These are phyloP conservation scores for Drosophila lacteicornis DNA, from an alignment of 1,140 invertebrate genomes.

Conservation along the genomic window DNA sequence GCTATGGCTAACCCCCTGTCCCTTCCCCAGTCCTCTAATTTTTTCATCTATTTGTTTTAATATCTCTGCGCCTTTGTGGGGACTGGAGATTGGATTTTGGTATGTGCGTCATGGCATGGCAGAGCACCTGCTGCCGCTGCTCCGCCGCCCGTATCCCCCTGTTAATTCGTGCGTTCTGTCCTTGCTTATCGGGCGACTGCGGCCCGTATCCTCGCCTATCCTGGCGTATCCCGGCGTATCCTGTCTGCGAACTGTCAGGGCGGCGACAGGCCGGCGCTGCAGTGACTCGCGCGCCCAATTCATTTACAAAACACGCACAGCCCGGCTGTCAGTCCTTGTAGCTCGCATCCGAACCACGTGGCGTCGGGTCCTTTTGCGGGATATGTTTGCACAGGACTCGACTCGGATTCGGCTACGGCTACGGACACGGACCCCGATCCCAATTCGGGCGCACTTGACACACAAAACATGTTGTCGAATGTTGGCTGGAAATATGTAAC, in stretches of 20 bases:
- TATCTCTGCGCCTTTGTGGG: conserved; percentile 43
- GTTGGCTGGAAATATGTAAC: conserved; percentile 37
- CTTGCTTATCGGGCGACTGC: conserved; percentile 43
- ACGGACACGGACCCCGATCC: conserved; percentile 3
- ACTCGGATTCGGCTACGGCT: conserved; percentile 1
- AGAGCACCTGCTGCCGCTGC: conserved; percentile 63
- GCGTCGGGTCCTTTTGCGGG: conserved; percentile 16
- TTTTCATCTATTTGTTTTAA: conserved; percentile 64
- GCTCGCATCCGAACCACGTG: conserved; percentile 39
- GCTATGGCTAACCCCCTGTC: neutral
- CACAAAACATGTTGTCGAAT: conserved; percentile 60
- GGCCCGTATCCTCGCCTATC: conserved; percentile 7
- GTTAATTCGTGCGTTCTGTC: conserved; percentile 77
- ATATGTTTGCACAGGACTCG: conserved; percentile 63
- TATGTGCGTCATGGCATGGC: conserved; percentile 73
- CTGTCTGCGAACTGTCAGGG: conserved; percentile 71
- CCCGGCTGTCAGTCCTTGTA: conserved; percentile 27
- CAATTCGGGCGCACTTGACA: conserved; percentile 54
- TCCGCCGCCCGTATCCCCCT: conserved; percentile 46
- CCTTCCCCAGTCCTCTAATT: conserved; percentile 14
- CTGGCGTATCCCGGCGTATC: conserved; percentile 27
- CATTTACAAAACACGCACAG: conserved; percentile 72
- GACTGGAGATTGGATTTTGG: conserved; percentile 52
- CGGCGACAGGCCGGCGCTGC: conserved; percentile 44
- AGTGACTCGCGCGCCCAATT: conserved; percentile 57